Base-by-base conservation (phyloP, 2,888 invertebrate genomes). In the Muscina levida region DNA sequence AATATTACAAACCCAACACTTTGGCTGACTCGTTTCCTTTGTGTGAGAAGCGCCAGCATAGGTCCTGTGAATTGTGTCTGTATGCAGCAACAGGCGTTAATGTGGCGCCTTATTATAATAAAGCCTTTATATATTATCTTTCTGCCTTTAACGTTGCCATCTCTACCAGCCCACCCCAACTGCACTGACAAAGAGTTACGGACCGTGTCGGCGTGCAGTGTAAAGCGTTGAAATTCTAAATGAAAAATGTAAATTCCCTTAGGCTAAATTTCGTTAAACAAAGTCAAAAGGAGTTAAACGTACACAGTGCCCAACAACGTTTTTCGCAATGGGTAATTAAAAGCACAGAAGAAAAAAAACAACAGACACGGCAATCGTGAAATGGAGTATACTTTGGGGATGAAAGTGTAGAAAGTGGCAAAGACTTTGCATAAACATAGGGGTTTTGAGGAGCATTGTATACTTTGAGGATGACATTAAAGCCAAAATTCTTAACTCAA, bases 201-300 rank as follows among this genome's bases (percentile, higher is more conserved):
- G n/a, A 44, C 39, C 51, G n/a, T 62, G 42, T n/a, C 51, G 56
- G 10, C 39, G 31, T 56, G 1, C n/a, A 71, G 66, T 59, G 17
- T 42, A 31, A 44, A 42, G 37, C 74, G 73, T 74, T 77, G 77
- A 81, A 77, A 72, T 71, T 68, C 39, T 68, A 79, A 82, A 82
- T 59, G 77, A 83, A 83, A 80, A 82, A 82, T 77, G 76, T 59
- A 77, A 83, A 82, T 83, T 83, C 83, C 83, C 83, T 76, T 72
- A 75, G 72, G 83, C 83, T 37, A 74, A 78, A 70, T 80, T 80
- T 77, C 77, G 67, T 72, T 67, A 19, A 42, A 62, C 62, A 42
- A 42, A 62, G 62, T 62, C 62, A 62, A 62, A 62, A 62, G 62
- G 62, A 62, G 62, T 62, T 62, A 39, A 62, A 62, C 59, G 17